phyloP scores from a whole-genome alignment of 2,888 invertebrate genomes.

The Polydrusus tereticollis region DNA sequence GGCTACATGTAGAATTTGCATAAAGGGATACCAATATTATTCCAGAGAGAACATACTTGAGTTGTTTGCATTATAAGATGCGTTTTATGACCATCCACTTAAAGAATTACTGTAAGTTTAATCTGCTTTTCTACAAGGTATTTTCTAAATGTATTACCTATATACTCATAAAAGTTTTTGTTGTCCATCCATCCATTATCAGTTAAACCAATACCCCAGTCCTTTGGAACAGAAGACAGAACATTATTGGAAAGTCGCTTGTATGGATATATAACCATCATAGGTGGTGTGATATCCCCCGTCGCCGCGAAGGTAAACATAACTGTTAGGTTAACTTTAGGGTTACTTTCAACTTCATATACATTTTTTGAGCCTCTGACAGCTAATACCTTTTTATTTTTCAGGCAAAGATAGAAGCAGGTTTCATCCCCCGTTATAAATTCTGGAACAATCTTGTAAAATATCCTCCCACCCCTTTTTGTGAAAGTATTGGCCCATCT shows the following conservation, averaged over 20 bases:
- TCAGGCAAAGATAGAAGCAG: slow-evolving; percentile 59
- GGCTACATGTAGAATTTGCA: slow-evolving; percentile 32
- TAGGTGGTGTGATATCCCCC: no score
- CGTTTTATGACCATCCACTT: slow-evolving; percentile 58
- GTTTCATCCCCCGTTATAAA: slow-evolving; percentile 62
- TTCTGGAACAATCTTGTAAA: slow-evolving; percentile 55
- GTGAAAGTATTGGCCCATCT: slow-evolving; percentile 45
- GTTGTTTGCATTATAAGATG: slow-evolving; percentile 30
- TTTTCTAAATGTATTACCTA: slow-evolving; percentile 56
- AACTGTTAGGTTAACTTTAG: slow-evolving; percentile 46
- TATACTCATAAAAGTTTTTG: slow-evolving; percentile 62
- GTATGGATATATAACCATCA: slow-evolving; percentile 38
- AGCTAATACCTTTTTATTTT: slow-evolving; percentile 50
- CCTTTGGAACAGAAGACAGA: slow-evolving; percentile 15
- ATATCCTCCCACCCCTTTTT: slow-evolving; percentile 40
- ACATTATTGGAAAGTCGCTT: slow-evolving; percentile 31
- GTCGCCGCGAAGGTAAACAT: slow-evolving; percentile 46
- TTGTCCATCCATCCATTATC: slow-evolving; percentile 49
- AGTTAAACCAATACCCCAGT: slow-evolving; percentile 40
- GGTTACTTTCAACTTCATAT: slow-evolving; percentile 43
- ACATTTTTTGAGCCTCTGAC: slow-evolving; percentile 44
- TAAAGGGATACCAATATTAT: slow-evolving; percentile 55
- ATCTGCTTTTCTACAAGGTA: slow-evolving; percentile 55
- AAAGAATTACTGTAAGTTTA: slow-evolving; percentile 59
- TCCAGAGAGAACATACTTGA: slow-evolving; percentile 30